Base-by-base conservation (phyloP, 2,797 vertebrate genomes). In the Takifugu ocellatus region DNA sequence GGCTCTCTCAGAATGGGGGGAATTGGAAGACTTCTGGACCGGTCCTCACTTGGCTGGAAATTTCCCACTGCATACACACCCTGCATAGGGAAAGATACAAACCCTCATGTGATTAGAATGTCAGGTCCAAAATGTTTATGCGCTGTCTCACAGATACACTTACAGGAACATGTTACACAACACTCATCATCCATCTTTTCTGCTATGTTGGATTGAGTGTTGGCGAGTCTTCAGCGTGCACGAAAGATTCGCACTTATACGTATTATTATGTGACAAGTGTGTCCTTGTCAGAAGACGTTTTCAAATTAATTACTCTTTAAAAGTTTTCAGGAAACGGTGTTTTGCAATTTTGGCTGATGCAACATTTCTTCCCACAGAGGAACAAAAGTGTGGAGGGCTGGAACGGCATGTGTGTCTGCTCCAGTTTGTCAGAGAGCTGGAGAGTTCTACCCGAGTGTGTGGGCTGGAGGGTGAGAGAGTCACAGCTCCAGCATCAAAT, bases 31-130 rank as follows among this genome's bases (percentile, higher is more conserved):
- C 66, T 87, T 70, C 91, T 84, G 55, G 88, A 84, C 26, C 86
- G 92, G 51, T 97, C 94, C 11, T 96, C 92, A 47, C 92, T 95
- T 5, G 95, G 93, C 71, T 95, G 89, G 83, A 98, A 98, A 77
- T 96, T 96, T 33, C 95, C 94, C 77, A 97, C 95, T 6, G 95
- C 94, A 54, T 96, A 96, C 16, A 97, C 84, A 46, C 94, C 95
- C 95, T 98, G 72, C 29, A 78, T 61, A 75, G 27, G 27, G 11
- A 9, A 2, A 33, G 33, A 9, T 9, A 33, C 6, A 33, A 10
- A 33, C 31, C 31, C 31, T 29, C 27, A 7, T 5, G 31, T 33
- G 31, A 33, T 33, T 33, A 10, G 31, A 7, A 33, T 9, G 7
- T 9, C 31, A 33, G 31, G 27, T 21, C 27, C 27, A 27, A 6